These are phyloP conservation scores for Prochilodus magdalenae DNA, from an alignment of 2,113 vertebrate species.

Conservation along the genomic window DNA sequence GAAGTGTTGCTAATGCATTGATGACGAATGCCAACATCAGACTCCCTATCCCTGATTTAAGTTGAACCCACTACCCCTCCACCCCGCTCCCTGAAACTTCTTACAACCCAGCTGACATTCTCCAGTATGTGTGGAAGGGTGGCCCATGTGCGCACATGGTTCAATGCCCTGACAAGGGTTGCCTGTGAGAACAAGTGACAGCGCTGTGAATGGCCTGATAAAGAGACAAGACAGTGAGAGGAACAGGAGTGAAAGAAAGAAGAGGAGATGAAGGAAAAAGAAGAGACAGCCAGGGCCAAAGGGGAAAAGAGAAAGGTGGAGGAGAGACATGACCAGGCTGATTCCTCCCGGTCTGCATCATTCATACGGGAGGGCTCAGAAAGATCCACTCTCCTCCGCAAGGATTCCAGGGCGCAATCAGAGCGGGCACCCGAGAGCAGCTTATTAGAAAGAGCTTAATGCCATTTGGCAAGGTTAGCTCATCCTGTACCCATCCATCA, in stretches of 20 bases:
- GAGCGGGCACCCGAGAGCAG: not conserved
- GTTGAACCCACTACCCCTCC: too few relatives aligned
- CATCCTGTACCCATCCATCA: constrained; percentile 10
- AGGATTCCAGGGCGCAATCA: not conserved
- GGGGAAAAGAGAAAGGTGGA: not conserved
- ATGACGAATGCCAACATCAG: too few relatives aligned
- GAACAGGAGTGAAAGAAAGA: not conserved
- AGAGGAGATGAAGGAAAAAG: not conserved
- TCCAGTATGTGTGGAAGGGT: not conserved
- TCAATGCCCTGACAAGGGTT: constrained; percentile 11
- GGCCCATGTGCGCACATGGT: not conserved
- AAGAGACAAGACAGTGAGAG: constrained; percentile 19
- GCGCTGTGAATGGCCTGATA: not conserved
- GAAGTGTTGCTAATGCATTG: too few relatives aligned
- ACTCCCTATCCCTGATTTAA: too few relatives aligned
- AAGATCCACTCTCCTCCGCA: not conserved
- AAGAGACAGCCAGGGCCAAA: not conserved
- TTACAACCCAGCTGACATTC: too few relatives aligned
- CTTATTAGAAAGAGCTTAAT: constrained; percentile 22
- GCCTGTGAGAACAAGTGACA: constrained; percentile 2
- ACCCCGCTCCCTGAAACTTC: too few relatives aligned
- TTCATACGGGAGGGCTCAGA: not conserved
- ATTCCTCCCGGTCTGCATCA: constrained; percentile 7
- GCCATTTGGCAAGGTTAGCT: constrained; percentile 10
- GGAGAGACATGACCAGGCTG: not conserved